Conservation (phyloP, 2,888 invertebrate species). For the Abscondita cerata region DNA sequence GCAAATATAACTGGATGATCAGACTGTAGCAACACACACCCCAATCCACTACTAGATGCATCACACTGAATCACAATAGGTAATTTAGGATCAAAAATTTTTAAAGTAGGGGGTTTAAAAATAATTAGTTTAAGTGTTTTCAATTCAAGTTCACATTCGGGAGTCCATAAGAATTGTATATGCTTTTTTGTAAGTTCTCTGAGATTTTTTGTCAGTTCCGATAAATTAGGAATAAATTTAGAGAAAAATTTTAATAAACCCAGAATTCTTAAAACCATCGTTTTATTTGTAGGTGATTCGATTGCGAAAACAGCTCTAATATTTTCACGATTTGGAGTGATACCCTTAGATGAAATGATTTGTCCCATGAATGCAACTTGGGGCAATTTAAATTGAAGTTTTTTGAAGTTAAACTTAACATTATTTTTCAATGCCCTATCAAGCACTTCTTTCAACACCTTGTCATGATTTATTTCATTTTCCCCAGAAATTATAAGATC, state of each 20-base stretch:
- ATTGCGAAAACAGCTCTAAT: neutral
- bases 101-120: neutral
- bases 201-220: neutral
- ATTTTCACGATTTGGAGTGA: neutral
- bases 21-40: constrained; percentile 40
- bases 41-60: constrained; percentile 42
- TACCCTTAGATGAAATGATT: constrained; percentile 17
- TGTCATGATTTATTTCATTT: no score
- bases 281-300: neutral
- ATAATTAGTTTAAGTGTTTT: neutral
- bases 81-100: constrained; percentile 11
- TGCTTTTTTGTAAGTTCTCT: neutral
- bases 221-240: neutral
- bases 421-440: no score
- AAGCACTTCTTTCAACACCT: no score
- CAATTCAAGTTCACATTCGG: neutral
- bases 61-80: constrained; percentile 29
- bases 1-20: constrained; percentile 35
- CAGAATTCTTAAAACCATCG: neutral
- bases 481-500: no score
- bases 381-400: neutral
- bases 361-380: neutral
- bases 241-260: neutral
- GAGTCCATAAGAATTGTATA: neutral
- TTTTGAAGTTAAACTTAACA: neutral